Conservation (phyloP, 2,113 vertebrate species). For the Eleginops maclovinus region DNA sequence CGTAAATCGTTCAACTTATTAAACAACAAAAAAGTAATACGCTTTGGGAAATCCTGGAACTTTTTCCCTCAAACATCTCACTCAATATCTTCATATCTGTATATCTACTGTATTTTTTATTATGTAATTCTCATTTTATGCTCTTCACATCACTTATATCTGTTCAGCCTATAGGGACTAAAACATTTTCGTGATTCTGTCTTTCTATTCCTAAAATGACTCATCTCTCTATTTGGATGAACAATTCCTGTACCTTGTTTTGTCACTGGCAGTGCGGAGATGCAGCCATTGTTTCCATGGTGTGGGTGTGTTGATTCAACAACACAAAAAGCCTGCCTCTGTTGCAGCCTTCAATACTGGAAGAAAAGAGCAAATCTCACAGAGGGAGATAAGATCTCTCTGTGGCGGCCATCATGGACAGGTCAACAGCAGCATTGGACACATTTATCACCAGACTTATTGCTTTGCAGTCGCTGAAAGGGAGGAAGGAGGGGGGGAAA, state of each 20-base stretch:
- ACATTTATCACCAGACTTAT: conserved; percentile 62
- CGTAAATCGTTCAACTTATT: no score
- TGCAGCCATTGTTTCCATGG: conserved; percentile 4
- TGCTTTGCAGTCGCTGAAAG: conserved; percentile 45
- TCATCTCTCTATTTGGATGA: not conserved
- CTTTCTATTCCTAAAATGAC: not conserved
- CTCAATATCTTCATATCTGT: no score
- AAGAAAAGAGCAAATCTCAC: conserved; percentile 29
- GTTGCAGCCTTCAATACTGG: conserved; percentile 28
- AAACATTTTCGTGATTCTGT: not conserved
- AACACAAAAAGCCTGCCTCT: conserved; percentile 37
- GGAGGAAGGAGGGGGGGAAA: conserved; percentile 11
- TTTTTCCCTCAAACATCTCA: no score
- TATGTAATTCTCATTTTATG: no score
- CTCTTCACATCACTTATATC: no score
- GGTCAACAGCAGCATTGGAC: conserved; percentile 32
- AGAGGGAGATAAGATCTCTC: conserved; percentile 48
- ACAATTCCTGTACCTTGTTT: not conserved
- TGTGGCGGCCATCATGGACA: conserved; percentile 20
- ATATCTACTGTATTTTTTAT: no score
- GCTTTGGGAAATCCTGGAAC: no score
- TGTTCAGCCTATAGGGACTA: not conserved
- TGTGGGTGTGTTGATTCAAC: conserved; percentile 20
- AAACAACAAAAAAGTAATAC: no score
- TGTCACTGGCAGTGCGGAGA: conserved; percentile 10